Percentiles rank a stretch among this genome's conserved stretches.
phyloP scores from a whole-genome alignment of 1,140 invertebrate genomes.

The Drosophila repletoides region DNA sequence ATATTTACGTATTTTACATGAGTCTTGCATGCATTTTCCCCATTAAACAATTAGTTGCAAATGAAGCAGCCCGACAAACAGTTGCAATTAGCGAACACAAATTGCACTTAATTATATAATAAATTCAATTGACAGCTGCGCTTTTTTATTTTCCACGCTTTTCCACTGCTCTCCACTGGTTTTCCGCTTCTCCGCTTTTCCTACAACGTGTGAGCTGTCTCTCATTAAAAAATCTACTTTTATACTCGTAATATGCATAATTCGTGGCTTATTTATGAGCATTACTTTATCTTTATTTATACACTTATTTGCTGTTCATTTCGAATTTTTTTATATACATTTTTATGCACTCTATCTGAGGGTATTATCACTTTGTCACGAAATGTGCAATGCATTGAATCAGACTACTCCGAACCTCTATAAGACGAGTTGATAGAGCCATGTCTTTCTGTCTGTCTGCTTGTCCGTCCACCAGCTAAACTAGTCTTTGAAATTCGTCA shows the following conservation, averaged over 20 bases:
- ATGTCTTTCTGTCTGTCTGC: too few species aligned
- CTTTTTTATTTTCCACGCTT: conserved; percentile 13
- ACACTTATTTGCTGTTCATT: conserved; percentile 52
- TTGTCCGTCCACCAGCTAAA: too few species aligned
- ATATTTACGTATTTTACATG: not conserved
- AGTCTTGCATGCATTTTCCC: conserved; percentile 8
- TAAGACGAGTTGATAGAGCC: too few species aligned
- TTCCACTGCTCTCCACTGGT: not conserved
- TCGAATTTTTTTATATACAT: not conserved
- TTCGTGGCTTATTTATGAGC: conserved; percentile 56
- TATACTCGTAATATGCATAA: conserved; percentile 45
- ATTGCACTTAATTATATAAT: conserved; percentile 75
- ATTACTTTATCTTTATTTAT: conserved; percentile 63
- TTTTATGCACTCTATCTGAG: too few species aligned
- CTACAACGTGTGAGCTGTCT: too few species aligned
- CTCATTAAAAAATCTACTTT: conserved; percentile 21
- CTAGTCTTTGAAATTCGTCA: too few species aligned
- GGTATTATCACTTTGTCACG: too few species aligned
- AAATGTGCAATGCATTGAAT: too few species aligned
- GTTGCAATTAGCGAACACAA: conserved; percentile 68
- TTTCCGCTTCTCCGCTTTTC: not conserved
- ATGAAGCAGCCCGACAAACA: conserved; percentile 55
- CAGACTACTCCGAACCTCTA: too few species aligned
- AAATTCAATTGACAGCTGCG: conserved; percentile 73
- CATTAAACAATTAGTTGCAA: conserved; percentile 61